phyloP scores from a whole-genome alignment of 2,888 invertebrate species.

The Rhyacophila evoluta region DNA sequence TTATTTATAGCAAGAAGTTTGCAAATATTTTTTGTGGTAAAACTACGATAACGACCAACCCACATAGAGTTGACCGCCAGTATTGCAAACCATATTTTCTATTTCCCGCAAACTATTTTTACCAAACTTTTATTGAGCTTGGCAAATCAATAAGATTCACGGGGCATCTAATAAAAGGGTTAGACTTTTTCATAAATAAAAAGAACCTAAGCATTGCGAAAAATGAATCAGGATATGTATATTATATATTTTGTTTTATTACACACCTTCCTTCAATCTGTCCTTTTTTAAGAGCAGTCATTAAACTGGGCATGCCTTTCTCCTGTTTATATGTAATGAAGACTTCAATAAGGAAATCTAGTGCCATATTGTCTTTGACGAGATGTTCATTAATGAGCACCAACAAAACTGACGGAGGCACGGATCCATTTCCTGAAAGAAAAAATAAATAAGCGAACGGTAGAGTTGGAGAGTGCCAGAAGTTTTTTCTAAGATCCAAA shows the following conservation, averaged over 20 bases:
- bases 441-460: too few relatives aligned
- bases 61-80: not conserved
- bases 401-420: constrained; percentile 88
- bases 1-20: not conserved
- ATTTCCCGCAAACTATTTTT: not conserved
- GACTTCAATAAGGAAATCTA: constrained; percentile 94
- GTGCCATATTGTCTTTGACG: constrained; percentile 91
- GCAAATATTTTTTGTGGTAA: constrained; percentile 12
- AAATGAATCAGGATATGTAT: too few relatives aligned
- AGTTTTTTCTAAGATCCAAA: too few relatives aligned
- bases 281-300: constrained; percentile 88
- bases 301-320: constrained; percentile 86
- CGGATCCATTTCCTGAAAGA: constrained; percentile 81
- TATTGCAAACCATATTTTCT: constrained; percentile 16
- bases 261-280: constrained; percentile 79
- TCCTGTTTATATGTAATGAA: constrained; percentile 93
- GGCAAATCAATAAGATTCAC: not conserved
- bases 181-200: too few relatives aligned
- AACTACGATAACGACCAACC: constrained; percentile 1
- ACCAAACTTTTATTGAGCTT: not conserved
- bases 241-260: too few relatives aligned
- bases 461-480: too few relatives aligned
- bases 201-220: too few relatives aligned
- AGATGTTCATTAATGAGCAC: constrained; percentile 93
- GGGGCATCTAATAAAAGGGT: too few relatives aligned